Evolutionary conservation across 1,140 invertebrate species (phyloP), one percentile per base, ranked within the genome.

Genomic region (Monochamus saltuarius): DNA sequence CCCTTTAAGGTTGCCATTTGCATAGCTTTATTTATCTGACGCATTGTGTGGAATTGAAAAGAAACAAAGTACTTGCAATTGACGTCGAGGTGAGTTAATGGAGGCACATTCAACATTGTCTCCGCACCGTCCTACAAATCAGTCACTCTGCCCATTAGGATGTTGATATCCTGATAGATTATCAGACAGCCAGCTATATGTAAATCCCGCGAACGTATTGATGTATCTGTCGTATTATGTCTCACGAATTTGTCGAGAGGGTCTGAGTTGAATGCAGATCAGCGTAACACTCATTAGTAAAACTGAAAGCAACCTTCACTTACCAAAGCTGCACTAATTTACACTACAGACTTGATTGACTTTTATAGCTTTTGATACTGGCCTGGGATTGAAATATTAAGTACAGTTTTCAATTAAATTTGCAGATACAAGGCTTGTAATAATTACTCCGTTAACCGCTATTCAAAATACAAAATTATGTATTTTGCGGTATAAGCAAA

Each of bases 151-250:
- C 65, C 65, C 58, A 66, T 66, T 66, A 66, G 61, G 65, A 66
- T 62, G 65, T 58, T 61, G 65, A 66, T 66, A 61, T 66, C 56
- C 42, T 64, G 65, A 66, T 64, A 64, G 61, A 66, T 64, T 66
- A 66, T 63, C 65, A 56, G 50, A 35, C 45, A 40, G 13, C 22
- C 50, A 56, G 61, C 53, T 42, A 58, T 64, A 66, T 66, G 61
- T 66, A 66, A 66, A 66, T 66, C 56, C 54, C 42, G 42, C 61
- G 35, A 55, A 50, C 49, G 47, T 54, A 63, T 54, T 64, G 62
- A 61, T 64, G 65, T 66, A 60, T 59, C 61, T 66, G 65, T 64
- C 65, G 61, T 46, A 60, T 58, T 64, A 61, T 50, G 57, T 63
- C 57, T 64, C 36, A 47, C 57, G 50, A 66, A 66, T 66, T 66